Base-by-base conservation (phyloP, 2,113 vertebrate species). In the Jacana jacana region DNA sequence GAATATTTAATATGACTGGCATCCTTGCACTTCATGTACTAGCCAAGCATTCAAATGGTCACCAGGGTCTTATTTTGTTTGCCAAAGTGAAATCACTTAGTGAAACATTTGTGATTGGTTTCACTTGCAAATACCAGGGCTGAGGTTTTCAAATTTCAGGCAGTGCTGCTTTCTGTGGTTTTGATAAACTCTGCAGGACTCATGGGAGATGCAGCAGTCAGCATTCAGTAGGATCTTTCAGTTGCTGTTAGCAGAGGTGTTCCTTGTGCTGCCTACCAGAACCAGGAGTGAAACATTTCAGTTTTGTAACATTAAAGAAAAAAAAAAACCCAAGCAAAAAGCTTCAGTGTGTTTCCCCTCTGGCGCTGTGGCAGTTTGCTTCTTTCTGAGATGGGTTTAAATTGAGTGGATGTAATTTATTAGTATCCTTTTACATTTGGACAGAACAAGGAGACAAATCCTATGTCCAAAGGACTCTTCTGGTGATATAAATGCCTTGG, bases 121-220 rank as follows among this genome's bases (percentile, higher is more conserved):
- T 91, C 6, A 2, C 71, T 77, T 72, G 28, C 30, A 65, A 13
- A 6, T 81, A 2, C 9, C 54, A 13, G 63, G 83, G 63, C 52
- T 76, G 66, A 83, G 35, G 52, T 68, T 81, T 79, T 64, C 42
- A 27, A 1, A 4, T n/a, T 19, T 37, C 0, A 0, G 68, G 40
- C 55, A 12, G 33, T 6, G 20, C 55, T 37, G 49, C 10, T 0
- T 44, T 37, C 27, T 39, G 48, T 63, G 48, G 17, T 20, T 82
- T 66, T 64, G 58, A 17, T 68, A 44, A 80, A 57, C 18, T 0
- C 22, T 37, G 71, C 6, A 27, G 58, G 40, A 24, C 22, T 68
- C 1, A 0, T 23, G 48, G 61, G 37, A 51, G 60, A 1, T 2
- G 2, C 0, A 4, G 1, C 42, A 65, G 55, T 11, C 18, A 1